These are phyloP conservation scores for Drosophila maculinotata DNA, from an alignment of 2,888 invertebrate genomes.

Conservation along the genomic window DNA sequence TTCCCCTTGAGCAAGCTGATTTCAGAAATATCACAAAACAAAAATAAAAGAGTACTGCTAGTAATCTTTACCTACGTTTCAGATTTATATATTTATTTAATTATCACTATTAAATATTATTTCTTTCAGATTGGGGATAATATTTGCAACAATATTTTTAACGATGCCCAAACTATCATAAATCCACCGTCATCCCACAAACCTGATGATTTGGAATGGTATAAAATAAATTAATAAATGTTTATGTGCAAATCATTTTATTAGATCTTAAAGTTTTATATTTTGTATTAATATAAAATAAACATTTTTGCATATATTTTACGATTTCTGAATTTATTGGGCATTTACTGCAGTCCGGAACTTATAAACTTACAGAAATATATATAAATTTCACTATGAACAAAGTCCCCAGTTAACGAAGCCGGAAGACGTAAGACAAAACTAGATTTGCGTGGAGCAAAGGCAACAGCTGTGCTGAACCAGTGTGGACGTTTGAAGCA, in stretches of 20 bases:
- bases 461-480: no score
- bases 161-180: conserved; percentile 95
- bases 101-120: neutral
- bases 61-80: neutral
- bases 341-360: neutral
- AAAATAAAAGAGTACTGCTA: no score
- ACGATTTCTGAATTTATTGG: conserved; percentile 1
- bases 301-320: conserved; percentile 74
- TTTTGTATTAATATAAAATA: conserved; percentile 78
- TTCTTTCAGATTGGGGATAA: conserved; percentile 90
- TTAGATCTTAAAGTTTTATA: conserved; percentile 75
- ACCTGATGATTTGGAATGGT: conserved; percentile 86
- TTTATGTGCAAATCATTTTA: conserved; percentile 68
- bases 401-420: no score
- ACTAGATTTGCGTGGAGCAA: no score
- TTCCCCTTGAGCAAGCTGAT: no score
- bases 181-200: conserved; percentile 92
- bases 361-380: no score
- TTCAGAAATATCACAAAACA: no score
- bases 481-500: no score
- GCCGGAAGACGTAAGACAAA: no score
- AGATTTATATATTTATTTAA: neutral
- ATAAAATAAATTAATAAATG: conserved; percentile 83
- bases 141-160: conserved; percentile 94
- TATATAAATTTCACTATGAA: no score